A percentile compares a stretch with the other conserved stretches of the same genome.
Evolutionary conservation across 2,888 invertebrate genomes (phyloP).

Genomic region (Gasteruption jaculator): DNA sequence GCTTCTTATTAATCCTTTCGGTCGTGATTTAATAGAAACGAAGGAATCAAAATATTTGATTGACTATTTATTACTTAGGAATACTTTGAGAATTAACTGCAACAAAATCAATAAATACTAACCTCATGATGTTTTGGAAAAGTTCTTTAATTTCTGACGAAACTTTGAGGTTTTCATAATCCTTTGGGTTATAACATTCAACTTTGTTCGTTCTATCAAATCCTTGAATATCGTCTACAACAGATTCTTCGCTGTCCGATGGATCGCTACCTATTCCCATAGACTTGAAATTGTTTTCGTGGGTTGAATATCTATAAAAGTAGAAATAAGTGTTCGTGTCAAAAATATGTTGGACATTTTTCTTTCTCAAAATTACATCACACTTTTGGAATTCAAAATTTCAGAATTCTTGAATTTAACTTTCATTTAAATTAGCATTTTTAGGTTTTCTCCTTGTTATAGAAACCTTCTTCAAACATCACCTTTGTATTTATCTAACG

Average conservation of each 20-base stretch:
- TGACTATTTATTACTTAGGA: too few species aligned
- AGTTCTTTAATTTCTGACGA: conserved; percentile 84
- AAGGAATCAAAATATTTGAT: too few species aligned
- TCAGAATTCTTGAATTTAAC: too few species aligned
- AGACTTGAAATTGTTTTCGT: conserved; percentile 25
- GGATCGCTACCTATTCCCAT: conserved; percentile 37
- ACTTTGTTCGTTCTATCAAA: conserved; percentile 30
- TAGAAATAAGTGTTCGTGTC: not conserved
- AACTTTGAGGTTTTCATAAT: conserved; percentile 78
- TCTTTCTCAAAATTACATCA: too few species aligned
- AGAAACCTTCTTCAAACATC: not conserved
- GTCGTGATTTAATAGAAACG: not conserved
- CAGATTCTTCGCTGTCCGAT: conserved; percentile 46
- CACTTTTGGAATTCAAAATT: too few species aligned
- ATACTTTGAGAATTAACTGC: not conserved
- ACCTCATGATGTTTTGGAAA: conserved; percentile 90
- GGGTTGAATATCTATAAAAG: conserved; percentile 24
- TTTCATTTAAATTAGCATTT: conserved; percentile 15
- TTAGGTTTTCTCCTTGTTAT: conserved; percentile 17
- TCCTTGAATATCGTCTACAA: conserved; percentile 43
- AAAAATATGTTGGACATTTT: too few species aligned
- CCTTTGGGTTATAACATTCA: conserved; percentile 69
- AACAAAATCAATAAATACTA: conserved; percentile 29
- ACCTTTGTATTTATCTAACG: too few species aligned
- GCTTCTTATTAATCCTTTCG: not conserved